Evolutionary conservation across 2,113 vertebrate species (phyloP).

Genomic region (Menidia beryllina): DNA sequence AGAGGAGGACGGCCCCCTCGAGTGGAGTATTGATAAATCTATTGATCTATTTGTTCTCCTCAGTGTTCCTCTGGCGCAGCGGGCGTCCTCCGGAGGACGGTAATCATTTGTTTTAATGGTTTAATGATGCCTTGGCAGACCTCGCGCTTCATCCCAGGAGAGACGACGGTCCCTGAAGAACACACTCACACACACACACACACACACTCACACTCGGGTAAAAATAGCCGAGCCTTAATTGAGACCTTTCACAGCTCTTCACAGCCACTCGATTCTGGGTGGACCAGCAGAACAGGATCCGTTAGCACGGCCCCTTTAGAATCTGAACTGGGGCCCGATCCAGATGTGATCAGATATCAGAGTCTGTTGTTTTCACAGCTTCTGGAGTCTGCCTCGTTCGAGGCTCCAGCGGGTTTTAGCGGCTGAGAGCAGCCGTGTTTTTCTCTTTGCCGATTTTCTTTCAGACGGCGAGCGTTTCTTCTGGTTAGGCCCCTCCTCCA

Average conservation of each 20-base stretch:
- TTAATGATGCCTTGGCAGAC: constrained; percentile 67
- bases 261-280: not conserved
- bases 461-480: too few species aligned
- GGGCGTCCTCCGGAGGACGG: constrained; percentile 44
- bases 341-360: too few species aligned
- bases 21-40: constrained; percentile 53
- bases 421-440: too few species aligned
- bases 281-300: not conserved
- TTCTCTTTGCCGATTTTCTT: too few species aligned
- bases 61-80: constrained; percentile 26
- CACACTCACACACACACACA: not conserved
- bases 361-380: too few species aligned
- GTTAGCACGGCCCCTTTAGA: too few species aligned
- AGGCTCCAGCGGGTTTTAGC: too few species aligned
- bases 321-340: too few species aligned
- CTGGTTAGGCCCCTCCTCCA: too few species aligned
- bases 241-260: constrained; percentile 23
- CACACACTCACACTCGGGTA: not conserved
- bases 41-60: constrained; percentile 60
- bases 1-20: constrained; percentile 25
- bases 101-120: constrained; percentile 62
- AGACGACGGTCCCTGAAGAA: constrained; percentile 33
- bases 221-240: constrained; percentile 47
- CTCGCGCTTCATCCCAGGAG: constrained; percentile 51
- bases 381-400: too few species aligned